Evolutionary conservation across 35 echinoderm and acorn worm genomes (phyloP).

Genomic region (Apostichopus californicus): DNA sequence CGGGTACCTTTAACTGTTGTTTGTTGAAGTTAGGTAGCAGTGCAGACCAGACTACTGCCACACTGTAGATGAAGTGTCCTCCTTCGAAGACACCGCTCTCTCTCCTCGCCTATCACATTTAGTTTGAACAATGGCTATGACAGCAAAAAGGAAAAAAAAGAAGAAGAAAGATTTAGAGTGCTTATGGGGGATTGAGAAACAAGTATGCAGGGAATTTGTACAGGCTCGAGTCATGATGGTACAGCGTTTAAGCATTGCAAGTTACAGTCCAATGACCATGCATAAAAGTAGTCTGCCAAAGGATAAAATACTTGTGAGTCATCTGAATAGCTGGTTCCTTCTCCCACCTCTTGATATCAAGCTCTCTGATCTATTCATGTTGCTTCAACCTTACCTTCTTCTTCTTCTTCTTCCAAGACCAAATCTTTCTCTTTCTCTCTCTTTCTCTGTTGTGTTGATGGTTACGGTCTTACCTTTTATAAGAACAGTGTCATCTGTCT

Average conservation of each 20-base stretch:
- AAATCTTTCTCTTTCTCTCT: not conserved
- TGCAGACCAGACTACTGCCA: too few species aligned
- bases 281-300: not conserved
- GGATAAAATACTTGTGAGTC: conserved; percentile 23
- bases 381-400: not conserved
- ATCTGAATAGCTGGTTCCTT: conserved; percentile 12
- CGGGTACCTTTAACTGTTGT: too few species aligned
- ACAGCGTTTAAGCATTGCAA: not conserved
- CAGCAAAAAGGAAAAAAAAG: not conserved
- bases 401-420: not conserved
- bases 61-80: too few species aligned
- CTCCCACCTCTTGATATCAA: conserved; percentile 21
- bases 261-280: conserved; percentile 8
- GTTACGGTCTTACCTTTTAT: not conserved
- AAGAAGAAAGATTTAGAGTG: not conserved
- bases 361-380: not conserved
- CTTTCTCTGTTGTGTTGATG: not conserved
- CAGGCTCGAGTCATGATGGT: not conserved
- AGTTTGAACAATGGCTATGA: conserved; percentile 23
- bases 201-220: conserved; percentile 31
- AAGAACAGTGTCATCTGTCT: not conserved
- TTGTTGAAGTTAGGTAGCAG: too few species aligned
- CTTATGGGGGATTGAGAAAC: not conserved
- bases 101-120: not conserved
- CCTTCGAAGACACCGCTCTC: too few species aligned